phyloP scores from a whole-genome alignment of 2,797 vertebrate species.

The Labroides dimidiatus region DNA sequence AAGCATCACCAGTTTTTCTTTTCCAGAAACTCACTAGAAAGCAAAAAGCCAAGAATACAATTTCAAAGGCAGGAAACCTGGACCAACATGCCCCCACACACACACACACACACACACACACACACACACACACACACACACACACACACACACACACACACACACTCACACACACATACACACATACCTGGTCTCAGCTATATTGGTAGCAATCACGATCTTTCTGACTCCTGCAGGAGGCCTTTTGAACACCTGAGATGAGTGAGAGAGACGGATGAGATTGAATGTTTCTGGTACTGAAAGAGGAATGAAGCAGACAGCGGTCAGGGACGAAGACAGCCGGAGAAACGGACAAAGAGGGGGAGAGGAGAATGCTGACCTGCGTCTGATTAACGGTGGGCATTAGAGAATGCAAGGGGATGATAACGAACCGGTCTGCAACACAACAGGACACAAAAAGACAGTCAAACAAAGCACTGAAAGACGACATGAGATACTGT shows the following conservation, averaged over 20 bases:
- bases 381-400: constrained; percentile 98
- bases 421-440: constrained; percentile 95
- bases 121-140: constrained; percentile 4
- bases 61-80: constrained; percentile 12
- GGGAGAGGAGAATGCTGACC: constrained; percentile 78
- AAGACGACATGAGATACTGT: not conserved
- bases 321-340: not conserved
- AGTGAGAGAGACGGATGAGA: constrained; percentile 49
- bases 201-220: constrained; percentile 98
- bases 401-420: constrained; percentile 98
- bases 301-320: constrained; percentile 17
- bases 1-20: not conserved
- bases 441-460: constrained; percentile 67
- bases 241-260: constrained; percentile 94
- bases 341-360: constrained; percentile 9
- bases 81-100: not conserved
- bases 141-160: constrained; percentile 71
- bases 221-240: constrained; percentile 96
- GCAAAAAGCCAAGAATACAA: constrained; percentile 4
- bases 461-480: constrained; percentile 32
- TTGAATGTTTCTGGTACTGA: constrained; percentile 29
- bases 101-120: constrained; percentile 4
- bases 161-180: constrained; percentile 8
- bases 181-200: constrained; percentile 95
- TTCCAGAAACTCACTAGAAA: not conserved